Evolutionary conservation across 2,888 invertebrate species (phyloP), one percentile per base, ranked within the genome.

Genomic region (Cheilosia soror): DNA sequence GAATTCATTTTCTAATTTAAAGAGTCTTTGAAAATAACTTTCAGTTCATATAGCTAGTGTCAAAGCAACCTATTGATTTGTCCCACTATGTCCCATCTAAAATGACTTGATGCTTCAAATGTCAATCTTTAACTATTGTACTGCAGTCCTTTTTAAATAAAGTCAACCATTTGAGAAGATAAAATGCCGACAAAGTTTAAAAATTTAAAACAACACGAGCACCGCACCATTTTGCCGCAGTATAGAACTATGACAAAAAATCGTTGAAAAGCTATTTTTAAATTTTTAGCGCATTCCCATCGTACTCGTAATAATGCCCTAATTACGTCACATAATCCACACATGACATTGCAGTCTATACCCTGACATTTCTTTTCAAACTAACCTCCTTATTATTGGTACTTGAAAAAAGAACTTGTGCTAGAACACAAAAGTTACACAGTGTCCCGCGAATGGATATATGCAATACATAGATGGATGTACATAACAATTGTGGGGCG

Each of bases 271-370:
- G 63, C 63, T 76, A 81, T 72, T 81, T 85, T 72, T 77, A 77
- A 15, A 51, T 77, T 69, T 77, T 72, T 84, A 81, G 76, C 53
- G 63, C 76, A 77, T 72, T 85, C 60, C 71, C 76, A 27, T 72
- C 81, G 63, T 62, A 65, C 20, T 72, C 81, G 63, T 62, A 65
- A 81, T 81, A 81, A 62, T 85, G 66, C 62, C 76, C 85, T 73
- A 85, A 81, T 85, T 85, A 81, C 81, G 76, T 62, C 72, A 81
- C 81, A 73, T 85, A 85, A 81, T 85, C 68, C 76, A 68, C 72
- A 85, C 81, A 85, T 85, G 85, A 85, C 85, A 85, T 85, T 85
- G 85, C 85, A 81, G 85, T 85, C 85, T 85, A 68, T 81, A 81
- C 85, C 85, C 85, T 85, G 85, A 85, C 85, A 85, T 85, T 85